phyloP scores from a whole-genome alignment of 2,888 invertebrate species.

The Noctua pronuba region DNA sequence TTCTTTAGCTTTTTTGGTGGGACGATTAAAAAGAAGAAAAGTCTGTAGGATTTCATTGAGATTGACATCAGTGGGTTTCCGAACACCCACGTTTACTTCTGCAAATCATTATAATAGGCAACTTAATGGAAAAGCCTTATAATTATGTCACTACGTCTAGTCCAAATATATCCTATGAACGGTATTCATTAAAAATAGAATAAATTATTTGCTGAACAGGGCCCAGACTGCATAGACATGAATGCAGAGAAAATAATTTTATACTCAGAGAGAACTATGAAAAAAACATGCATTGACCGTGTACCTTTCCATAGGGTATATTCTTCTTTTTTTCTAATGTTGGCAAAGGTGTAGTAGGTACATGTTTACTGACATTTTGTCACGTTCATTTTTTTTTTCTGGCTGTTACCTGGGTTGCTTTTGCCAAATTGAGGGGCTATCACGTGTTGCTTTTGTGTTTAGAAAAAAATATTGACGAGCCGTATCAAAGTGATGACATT shows the following conservation, averaged over 20 bases:
- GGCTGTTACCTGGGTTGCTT: constrained; percentile 84
- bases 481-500: constrained; percentile 85
- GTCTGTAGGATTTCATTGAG: neutral
- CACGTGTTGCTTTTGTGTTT: constrained; percentile 76
- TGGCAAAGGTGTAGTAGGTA: constrained; percentile 84
- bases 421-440: constrained; percentile 85
- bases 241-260: constrained; percentile 38
- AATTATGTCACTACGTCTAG: neutral
- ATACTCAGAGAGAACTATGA: constrained; percentile 9
- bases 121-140: neutral
- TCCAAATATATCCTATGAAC: neutral
- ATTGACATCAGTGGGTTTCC: neutral
- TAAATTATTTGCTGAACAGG: neutral
- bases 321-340: constrained; percentile 69
- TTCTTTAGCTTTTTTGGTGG: neutral
- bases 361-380: constrained; percentile 90
- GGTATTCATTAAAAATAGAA: neutral
- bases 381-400: constrained; percentile 85
- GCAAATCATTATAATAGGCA: neutral
- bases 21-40: constrained; percentile 24
- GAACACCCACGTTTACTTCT: constrained; percentile 9
- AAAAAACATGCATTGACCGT: constrained; percentile 63
- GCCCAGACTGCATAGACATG: neutral
- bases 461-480: constrained; percentile 80
- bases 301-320: constrained; percentile 47